Evolutionary conservation across 2,797 vertebrate genomes (phyloP).

Genomic region (Lagodon rhomboides): DNA sequence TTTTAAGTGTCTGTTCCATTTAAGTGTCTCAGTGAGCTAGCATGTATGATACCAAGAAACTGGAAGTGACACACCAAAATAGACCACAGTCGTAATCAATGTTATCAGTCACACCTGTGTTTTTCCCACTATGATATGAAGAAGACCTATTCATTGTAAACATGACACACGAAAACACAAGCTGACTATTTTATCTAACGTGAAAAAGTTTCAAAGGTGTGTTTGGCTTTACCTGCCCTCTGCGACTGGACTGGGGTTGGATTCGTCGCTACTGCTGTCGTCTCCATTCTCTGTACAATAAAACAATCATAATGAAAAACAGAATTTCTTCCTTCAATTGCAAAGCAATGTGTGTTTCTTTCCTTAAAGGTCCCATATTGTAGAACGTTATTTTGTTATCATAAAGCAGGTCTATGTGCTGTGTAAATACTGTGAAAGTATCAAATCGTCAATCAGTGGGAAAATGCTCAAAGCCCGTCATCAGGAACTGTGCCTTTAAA

Average conservation of each 20-base stretch:
- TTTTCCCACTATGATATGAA: background rate
- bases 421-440: too few relatives aligned
- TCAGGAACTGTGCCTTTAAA: too few relatives aligned
- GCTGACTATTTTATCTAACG: background rate
- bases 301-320: slow-evolving; percentile 5
- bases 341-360: background rate
- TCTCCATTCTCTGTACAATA: slow-evolving; percentile 90
- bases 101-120: background rate
- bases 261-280: slow-evolving; percentile 96
- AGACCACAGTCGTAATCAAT: background rate
- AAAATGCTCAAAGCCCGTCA: too few relatives aligned
- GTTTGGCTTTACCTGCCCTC: slow-evolving; percentile 90
- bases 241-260: slow-evolving; percentile 90
- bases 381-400: too few relatives aligned
- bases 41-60: background rate
- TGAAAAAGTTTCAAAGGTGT: background rate
- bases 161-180: background rate
- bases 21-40: background rate
- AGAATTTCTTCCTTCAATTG: background rate
- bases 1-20: background rate
- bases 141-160: background rate
- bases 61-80: background rate
- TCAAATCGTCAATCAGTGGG: too few relatives aligned
- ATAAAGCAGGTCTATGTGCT: too few relatives aligned
- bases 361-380: too few relatives aligned